A percentile compares a stretch with the other conserved stretches of the same genome.
These are phyloP conservation scores for Pandemis heparana DNA, from an alignment of 2,888 invertebrate genomes.

Conservation along the genomic window DNA sequence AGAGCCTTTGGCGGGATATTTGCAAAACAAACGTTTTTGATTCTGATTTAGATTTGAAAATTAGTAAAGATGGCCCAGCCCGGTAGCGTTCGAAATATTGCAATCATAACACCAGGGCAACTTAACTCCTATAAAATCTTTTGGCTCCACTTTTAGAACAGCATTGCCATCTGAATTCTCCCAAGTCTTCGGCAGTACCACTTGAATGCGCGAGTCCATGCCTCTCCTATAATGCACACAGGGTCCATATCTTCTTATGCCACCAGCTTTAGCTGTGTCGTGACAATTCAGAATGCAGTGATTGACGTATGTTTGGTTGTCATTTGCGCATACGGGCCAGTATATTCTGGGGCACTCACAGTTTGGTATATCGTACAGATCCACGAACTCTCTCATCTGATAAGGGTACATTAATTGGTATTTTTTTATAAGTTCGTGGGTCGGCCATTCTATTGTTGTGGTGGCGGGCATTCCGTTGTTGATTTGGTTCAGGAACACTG, in stretches of 20 bases:
- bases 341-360: conserved; percentile 28
- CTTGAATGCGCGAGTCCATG: neutral
- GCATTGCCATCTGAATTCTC: neutral
- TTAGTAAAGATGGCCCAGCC: too few species aligned
- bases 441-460: too few species aligned
- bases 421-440: neutral
- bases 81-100: neutral
- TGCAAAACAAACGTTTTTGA: too few species aligned
- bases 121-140: conserved; percentile 6
- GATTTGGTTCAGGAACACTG: neutral
- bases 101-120: neutral
- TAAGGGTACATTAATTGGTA: conserved; percentile 20
- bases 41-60: too few species aligned
- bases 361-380: conserved; percentile 1
- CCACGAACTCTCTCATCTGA: neutral
- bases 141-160: neutral
- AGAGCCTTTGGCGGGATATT: too few species aligned
- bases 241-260: conserved; percentile 4
- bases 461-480: too few species aligned
- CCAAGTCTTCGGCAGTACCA: conserved; percentile 14
- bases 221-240: conserved; percentile 20
- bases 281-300: conserved; percentile 12
- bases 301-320: conserved; percentile 8
- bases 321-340: conserved; percentile 11
- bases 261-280: neutral